Evolutionary conservation across 2,888 invertebrate genomes (phyloP), one percentile per base, ranked within the genome.

Genomic region (Spicauda simplicius): DNA sequence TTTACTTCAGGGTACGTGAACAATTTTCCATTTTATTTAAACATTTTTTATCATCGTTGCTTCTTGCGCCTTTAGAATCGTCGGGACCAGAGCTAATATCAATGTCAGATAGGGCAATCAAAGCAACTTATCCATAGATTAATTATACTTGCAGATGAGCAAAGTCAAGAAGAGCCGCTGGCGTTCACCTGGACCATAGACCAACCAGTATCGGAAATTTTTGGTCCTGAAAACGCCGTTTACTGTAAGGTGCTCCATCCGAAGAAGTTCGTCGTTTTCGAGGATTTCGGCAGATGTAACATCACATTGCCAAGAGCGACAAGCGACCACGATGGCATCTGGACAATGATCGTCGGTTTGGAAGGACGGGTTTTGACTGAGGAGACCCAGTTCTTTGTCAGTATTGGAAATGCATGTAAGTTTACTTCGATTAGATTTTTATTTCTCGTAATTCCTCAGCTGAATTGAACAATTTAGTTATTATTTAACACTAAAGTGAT

Each of bases 271-370:
- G 71, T 70, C 0, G 72, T 83, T 7, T 88, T 79, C 68, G 86
- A 90, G 33, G 78, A 78, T 48, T 90, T 90, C 60, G 88, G 91
- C 2, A 79, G 73, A 65, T 93, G 92, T 71, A 74, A 68, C 48
- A 71, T 91, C n/a, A 70, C 65, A 0, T 19, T 91, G 14, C 77
- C 81, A 4, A 80, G 80, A 58, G 87, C 81, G 0, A 77, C 74
- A 0, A 16, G 19, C 0, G 77, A 80, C 5, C 87, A 90, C 64
- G 50, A 61, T 2, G 91, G 91, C 0, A n/a, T 41, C 0, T 92
- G 91, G 91, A 81, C 14, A 14, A 77, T 87, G 74, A 68, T 70
- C 0, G 73, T 87, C 1, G 87, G 80, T 0, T 33, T 77, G 1
- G 72, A 79, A 0, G 89, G 86, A 11, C 77, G 74, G 45, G 79